Conservation (phyloP, 2,888 invertebrate species). For the Agonopterix alstromeriana region DNA sequence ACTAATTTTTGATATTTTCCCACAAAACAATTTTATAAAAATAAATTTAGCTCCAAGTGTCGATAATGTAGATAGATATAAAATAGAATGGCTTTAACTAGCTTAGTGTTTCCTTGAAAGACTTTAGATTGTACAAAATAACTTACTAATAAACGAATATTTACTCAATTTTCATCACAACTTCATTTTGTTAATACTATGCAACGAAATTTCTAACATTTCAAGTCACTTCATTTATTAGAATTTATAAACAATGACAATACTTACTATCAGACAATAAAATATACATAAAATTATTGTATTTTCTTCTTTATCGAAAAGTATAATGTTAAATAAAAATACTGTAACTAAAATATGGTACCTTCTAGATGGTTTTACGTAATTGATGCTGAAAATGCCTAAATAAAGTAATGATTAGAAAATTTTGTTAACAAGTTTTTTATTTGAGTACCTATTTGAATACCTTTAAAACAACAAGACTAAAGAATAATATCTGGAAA, state of each 20-base stretch:
- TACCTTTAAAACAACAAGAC: no score
- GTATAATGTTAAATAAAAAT: slow-evolving; percentile 4
- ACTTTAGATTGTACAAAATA: slow-evolving; percentile 66
- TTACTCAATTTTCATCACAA: slow-evolving; percentile 13
- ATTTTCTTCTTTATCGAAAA: slow-evolving; percentile 5
- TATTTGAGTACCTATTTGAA: neutral
- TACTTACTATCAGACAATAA: slow-evolving; percentile 11
- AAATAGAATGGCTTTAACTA: slow-evolving; percentile 72
- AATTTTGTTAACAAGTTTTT: slow-evolving; percentile 33
- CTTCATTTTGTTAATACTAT: neutral
- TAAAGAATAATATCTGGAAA: no score
- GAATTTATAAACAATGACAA: slow-evolving; percentile 6
- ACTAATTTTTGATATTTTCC: no score
- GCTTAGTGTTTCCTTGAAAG: slow-evolving; percentile 67
- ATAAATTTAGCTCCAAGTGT: slow-evolving; percentile 7
- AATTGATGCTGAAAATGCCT: slow-evolving; percentile 48
- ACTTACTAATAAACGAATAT: slow-evolving; percentile 21
- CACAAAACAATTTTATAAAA: neutral
- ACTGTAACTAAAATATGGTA: neutral
- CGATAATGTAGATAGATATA: slow-evolving; percentile 33
- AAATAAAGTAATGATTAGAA: slow-evolving; percentile 44
- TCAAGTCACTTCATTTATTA: neutral
- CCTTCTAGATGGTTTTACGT: slow-evolving; percentile 15
- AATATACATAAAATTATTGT: slow-evolving; percentile 3
- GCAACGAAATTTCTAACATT: slow-evolving; percentile 5